phyloP scores from a whole-genome alignment of 2,888 invertebrate genomes.

The Pterostichus niger region DNA sequence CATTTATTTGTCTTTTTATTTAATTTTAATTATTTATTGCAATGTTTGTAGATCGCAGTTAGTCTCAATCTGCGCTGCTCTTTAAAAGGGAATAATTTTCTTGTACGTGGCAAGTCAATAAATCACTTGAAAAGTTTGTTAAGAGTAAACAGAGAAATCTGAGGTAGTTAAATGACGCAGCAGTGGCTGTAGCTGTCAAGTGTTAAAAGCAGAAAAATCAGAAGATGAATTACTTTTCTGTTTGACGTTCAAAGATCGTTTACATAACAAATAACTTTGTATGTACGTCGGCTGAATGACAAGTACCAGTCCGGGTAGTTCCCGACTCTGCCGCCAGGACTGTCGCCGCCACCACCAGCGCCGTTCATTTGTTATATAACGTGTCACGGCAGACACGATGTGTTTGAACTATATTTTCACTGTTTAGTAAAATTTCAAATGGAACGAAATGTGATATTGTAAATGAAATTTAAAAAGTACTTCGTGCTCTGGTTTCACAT shows the following conservation, averaged over 20 bases:
- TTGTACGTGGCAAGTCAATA: neutral
- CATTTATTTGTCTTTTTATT: too few species aligned
- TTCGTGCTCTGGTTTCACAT: constrained; percentile 59
- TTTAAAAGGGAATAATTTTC: too few species aligned
- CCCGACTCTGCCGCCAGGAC: neutral
- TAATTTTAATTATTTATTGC: too few species aligned
- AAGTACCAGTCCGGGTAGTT: constrained; percentile 45
- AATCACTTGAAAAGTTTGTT: neutral
- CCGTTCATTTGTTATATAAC: constrained; percentile 64
- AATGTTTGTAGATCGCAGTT: too few species aligned
- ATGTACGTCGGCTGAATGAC: constrained; percentile 49
- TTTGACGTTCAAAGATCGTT: constrained; percentile 66
- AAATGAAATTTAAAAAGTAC: constrained; percentile 61
- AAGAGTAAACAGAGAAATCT: too few species aligned
- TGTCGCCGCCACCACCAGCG: neutral
- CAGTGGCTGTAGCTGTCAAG: constrained; percentile 22
- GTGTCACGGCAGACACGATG: constrained; percentile 58
- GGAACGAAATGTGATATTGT: constrained; percentile 60
- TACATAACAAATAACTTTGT: constrained; percentile 66
- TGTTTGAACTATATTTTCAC: constrained; percentile 60
- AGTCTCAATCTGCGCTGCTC: too few species aligned
- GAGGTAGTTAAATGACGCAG: too few species aligned
- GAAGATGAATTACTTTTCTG: constrained; percentile 67
- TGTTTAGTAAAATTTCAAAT: constrained; percentile 64
- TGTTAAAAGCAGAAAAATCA: constrained; percentile 48